Evolutionary conservation across 2,113 vertebrate genomes (phyloP), one percentile per base, ranked within the genome.

Genomic region (Apus apus): DNA sequence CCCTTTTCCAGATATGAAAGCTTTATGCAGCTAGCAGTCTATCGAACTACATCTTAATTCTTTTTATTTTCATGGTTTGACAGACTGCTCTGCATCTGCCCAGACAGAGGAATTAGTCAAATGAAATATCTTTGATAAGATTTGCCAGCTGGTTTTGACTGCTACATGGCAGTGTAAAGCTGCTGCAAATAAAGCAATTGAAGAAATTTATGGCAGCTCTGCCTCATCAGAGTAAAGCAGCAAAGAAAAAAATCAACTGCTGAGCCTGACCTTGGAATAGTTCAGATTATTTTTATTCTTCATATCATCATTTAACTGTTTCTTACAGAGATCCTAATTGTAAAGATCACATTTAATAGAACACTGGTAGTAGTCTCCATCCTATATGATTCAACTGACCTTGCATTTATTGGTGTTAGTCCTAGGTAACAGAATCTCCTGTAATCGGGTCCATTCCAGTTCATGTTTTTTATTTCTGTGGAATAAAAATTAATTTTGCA

Each of bases 101-200:
- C 65, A 95, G 81, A 65, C 32, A 89, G 43, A 92, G 84, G 56
- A 84, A 92, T 74, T 94, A 75, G 87, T 93, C 62, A 89, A 82
- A 88, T 45, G 8, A 87, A 93, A 62, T 81, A 82, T 67, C 61
- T 92, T 74, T 81, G 70, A 75, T 40, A 71, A 94, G 60, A 67
- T 91, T 89, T 86, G 22, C 60, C 76, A 88, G 66, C 62, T 93
- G 78, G 13, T 85, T 94, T 90, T 95, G 65, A 77, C 57, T 93
- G 72, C 38, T 90, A 62, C 82, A 50, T 38, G 38, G 38, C 53
- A 77, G 38, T 75, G 40, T 11, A 78, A 81, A 92, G 86, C 51
- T 82, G 27, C 62, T 72, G 56, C 72, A 85, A 95, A 79, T 60
- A 87, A 4, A 89, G 40, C 45, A 91, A 45, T 40, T 75, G 78